Percentiles rank a stretch among this genome's conserved stretches.
Evolutionary conservation across 2,888 invertebrate species (phyloP).

Genomic region (Patella depressa): DNA sequence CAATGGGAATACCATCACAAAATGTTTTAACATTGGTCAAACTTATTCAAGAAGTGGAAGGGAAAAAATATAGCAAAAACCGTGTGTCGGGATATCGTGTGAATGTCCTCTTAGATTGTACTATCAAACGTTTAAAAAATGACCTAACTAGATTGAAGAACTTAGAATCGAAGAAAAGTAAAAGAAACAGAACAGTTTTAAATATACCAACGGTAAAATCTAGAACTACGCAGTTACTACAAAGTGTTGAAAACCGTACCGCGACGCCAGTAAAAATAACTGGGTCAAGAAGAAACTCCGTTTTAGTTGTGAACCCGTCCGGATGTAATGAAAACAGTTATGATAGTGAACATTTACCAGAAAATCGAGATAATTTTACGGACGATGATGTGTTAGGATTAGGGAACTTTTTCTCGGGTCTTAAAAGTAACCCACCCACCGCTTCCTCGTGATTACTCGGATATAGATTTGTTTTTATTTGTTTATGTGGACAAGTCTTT

Average conservation of each 20-base stretch:
- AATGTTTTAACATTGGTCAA: neutral
- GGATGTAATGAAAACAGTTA: too few species aligned
- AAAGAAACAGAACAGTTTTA: neutral
- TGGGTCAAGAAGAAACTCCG: too few species aligned
- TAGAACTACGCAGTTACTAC: neutral
- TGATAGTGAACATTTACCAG: too few species aligned
- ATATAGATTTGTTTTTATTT: too few species aligned
- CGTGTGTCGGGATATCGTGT: neutral
- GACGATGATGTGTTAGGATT: slow-evolving; percentile 1
- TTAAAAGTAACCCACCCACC: neutral
- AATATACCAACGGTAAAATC: neutral
- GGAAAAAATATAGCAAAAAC: neutral
- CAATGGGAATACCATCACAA: neutral
- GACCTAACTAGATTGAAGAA: neutral
- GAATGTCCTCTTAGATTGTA: neutral
- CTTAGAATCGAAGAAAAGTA: neutral
- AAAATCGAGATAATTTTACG: neutral
- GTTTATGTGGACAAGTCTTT: too few species aligned
- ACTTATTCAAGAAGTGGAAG: neutral
- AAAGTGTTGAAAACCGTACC: too few species aligned
- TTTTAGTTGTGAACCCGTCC: too few species aligned
- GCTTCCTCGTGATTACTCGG: too few species aligned
- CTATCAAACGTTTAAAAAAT: neutral
- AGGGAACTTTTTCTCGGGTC: neutral
- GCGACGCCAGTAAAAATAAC: too few species aligned